Conservation (phyloP, 2,797 vertebrate species). For the Coendou prehensilis region DNA sequence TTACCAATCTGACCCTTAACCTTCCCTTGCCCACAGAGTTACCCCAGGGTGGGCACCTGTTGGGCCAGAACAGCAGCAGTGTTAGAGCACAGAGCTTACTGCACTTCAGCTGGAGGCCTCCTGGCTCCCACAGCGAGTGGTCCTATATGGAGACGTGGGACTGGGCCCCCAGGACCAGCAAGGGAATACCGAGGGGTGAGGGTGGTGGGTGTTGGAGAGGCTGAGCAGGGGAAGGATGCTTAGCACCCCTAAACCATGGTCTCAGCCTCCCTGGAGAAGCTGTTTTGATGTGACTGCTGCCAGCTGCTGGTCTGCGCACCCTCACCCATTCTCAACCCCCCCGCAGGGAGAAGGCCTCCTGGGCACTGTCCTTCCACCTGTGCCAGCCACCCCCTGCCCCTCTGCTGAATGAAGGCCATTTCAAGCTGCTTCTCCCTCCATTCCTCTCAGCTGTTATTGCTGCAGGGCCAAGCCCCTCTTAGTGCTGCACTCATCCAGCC, state of each 20-base stretch:
- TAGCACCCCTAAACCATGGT: not conserved
- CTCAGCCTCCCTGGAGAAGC: constrained; percentile 62
- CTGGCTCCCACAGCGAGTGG: not conserved
- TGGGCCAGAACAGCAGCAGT: not conserved
- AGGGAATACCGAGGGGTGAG: not conserved
- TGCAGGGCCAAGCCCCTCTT: constrained; percentile 70
- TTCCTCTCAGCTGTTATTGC: constrained; percentile 69
- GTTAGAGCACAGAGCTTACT: not conserved
- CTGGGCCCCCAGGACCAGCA: not conserved
- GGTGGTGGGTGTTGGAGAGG: constrained; percentile 8
- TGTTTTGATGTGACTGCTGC: constrained; percentile 66
- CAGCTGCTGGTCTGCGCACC: constrained; percentile 68
- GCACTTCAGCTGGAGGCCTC: not conserved
- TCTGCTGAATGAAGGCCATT: constrained; percentile 84
- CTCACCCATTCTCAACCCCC: constrained; percentile 80
- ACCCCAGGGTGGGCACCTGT: not conserved
- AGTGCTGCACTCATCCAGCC: constrained; percentile 6
- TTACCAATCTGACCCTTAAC: not conserved
- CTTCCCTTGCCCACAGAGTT: not conserved
- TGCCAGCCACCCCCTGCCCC: constrained; percentile 83
- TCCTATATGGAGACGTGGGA: not conserved
- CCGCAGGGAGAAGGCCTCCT: constrained; percentile 85
- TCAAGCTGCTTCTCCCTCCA: constrained; percentile 83
- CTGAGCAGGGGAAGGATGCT: constrained; percentile 1
- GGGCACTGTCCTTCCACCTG: constrained; percentile 81